A percentile compares a stretch with the other conserved stretches of the same genome.
These are phyloP conservation scores for Drymodes brunneopygia DNA, from an alignment of 2,113 vertebrate species.

Conservation along the genomic window DNA sequence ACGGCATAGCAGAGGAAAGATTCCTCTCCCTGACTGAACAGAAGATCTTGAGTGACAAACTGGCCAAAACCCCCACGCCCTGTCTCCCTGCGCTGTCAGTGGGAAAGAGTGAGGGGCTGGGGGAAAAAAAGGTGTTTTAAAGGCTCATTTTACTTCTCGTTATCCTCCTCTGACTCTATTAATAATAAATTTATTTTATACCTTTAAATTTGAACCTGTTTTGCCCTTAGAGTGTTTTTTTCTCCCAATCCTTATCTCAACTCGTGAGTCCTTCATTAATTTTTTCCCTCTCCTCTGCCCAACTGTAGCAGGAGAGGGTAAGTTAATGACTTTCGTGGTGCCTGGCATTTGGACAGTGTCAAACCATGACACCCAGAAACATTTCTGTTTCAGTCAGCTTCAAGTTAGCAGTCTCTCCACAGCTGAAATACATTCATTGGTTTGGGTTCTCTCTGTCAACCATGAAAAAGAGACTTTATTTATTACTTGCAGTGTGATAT, in stretches of 20 bases:
- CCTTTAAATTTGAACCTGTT: background rate
- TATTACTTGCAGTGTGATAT: background rate
- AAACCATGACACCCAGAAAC: background rate
- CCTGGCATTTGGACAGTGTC: background rate
- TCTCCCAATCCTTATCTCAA: background rate
- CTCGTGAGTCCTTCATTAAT: background rate
- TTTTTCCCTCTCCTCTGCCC: background rate
- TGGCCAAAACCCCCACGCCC: background rate
- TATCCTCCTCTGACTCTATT: background rate
- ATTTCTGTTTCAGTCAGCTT: background rate
- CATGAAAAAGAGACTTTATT: background rate
- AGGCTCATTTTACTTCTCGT: background rate
- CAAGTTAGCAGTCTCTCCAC: background rate
- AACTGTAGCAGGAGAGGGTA: background rate
- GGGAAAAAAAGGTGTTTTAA: background rate
- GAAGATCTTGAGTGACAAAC: background rate
- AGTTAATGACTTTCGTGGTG: background rate
- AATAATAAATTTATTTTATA: background rate
- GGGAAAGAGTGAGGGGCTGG: background rate
- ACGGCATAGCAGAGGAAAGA: background rate
- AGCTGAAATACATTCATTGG: background rate
- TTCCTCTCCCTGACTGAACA: background rate
- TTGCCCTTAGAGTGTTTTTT: background rate
- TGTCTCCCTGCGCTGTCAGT: background rate
- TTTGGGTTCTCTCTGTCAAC: background rate